Conservation (phyloP, 2,797 vertebrate species). For the Xerus rutilus region DNA sequence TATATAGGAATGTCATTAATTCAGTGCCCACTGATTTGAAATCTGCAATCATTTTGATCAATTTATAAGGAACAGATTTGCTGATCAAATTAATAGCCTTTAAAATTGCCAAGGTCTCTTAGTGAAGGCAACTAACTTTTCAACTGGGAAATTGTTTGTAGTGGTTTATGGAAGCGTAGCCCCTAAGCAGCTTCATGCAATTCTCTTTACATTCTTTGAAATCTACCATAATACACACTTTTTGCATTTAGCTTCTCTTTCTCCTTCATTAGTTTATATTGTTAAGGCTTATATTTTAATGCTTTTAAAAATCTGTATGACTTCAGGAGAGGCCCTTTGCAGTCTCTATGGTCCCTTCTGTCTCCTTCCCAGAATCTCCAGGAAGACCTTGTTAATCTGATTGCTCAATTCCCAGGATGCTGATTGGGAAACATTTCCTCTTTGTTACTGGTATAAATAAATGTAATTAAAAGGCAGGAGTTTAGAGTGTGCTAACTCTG, state of each 20-base stretch:
- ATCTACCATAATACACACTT: neutral
- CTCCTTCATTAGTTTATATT: slow-evolving; percentile 15
- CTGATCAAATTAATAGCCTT: slow-evolving; percentile 47
- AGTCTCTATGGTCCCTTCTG: neutral
- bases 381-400: neutral
- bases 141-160: slow-evolving; percentile 37
- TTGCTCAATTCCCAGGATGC: neutral
- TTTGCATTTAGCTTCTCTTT: neutral
- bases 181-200: neutral
- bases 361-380: neutral
- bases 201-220: slow-evolving; percentile 50
- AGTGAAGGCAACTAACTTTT: slow-evolving; percentile 59
- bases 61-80: slow-evolving; percentile 28
- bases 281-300: neutral
- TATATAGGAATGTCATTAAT: neutral
- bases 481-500: neutral
- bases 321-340: neutral
- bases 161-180: neutral
- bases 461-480: neutral
- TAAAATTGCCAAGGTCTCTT: slow-evolving; percentile 30
- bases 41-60: slow-evolving; percentile 21
- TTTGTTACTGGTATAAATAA: neutral
- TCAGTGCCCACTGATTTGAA: slow-evolving; percentile 10
- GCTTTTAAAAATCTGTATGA: slow-evolving; percentile 10
- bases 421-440: neutral